Conservation (phyloP, 2,113 vertebrate genomes). For the Tringa solitaria region DNA sequence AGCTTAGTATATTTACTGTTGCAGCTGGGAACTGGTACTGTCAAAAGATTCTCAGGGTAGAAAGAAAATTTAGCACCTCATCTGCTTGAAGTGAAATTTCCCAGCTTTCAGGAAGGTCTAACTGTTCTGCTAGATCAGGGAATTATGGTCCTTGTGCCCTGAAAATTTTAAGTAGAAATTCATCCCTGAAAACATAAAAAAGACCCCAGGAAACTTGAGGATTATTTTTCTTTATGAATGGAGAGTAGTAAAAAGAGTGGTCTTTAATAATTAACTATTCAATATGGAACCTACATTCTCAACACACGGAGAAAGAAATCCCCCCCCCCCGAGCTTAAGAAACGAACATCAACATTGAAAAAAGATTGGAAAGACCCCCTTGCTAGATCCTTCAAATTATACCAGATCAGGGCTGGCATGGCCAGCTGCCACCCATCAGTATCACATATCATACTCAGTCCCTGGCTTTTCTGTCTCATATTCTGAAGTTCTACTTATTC, state of each 20-base stretch:
- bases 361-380: not conserved
- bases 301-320: not conserved
- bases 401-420: not conserved
- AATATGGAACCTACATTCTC: not conserved
- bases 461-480: not conserved
- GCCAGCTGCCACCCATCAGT: not conserved
- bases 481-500: not conserved
- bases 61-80: not conserved
- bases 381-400: not conserved
- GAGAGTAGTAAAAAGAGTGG: not conserved
- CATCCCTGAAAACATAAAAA: not conserved
- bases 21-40: not conserved
- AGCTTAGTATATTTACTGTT: conserved; percentile 10
- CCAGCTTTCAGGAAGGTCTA: not conserved
- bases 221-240: not conserved
- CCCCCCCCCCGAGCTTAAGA: not conserved
- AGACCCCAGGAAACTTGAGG: not conserved
- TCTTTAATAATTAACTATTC: not conserved
- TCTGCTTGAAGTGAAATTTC: not conserved
- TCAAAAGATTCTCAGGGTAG: not conserved
- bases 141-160: not conserved
- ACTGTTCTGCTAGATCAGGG: not conserved
- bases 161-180: not conserved
- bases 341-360: not conserved
- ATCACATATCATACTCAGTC: not conserved